Evolutionary conservation across 2,113 vertebrate genomes (phyloP), one percentile per base, ranked within the genome.

Genomic region (Alligator sinensis): DNA sequence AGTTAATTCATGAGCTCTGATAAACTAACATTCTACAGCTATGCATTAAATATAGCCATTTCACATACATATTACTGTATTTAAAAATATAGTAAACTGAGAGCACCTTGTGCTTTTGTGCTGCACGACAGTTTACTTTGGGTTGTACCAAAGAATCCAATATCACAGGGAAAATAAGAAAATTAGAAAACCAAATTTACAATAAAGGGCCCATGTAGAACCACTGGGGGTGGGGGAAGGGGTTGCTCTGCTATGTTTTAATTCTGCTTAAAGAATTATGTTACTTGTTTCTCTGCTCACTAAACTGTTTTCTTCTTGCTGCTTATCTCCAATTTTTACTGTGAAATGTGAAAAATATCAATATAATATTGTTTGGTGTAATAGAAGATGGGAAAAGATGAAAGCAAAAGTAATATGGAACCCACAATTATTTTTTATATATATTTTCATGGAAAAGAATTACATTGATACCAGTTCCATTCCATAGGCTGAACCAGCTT

Each of bases 121-220:
- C 84, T 92, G 79, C 25, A 1, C 78, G 60, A 85, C 82, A 84
- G 61, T 84, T 68, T 89, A 25, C 82, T 79, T 92, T 84, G 89
- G 77, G 79, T 81, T 64, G 70, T 70, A 83, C 88, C 89, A 91
- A 94, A 88, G 77, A 93, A 64, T 70, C 68, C 34, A 75, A 59
- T 87, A 82, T 74, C 79, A 61, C 90, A 91, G 91, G 90, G 84
- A 94, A 93, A 94, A 81, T 64, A 94, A 87, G 84, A 84, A 77
- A 91, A 59, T 74, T 90, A 87, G 84, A 84, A 77, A 91, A 59
- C 60, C 82, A 89, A 61, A 74, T 91, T 95, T 93, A 72, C 82
- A 94, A 84, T 89, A 90, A 64, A 16, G 72, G 80, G 59, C 79
- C 90, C 74, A 34, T 63, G 47, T 83, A 82, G 70, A 90, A 91